A percentile compares a stretch with the other conserved stretches of the same genome.
Evolutionary conservation across 2,797 vertebrate genomes (phyloP).

Genomic region (Gymnothorax reevesii): DNA sequence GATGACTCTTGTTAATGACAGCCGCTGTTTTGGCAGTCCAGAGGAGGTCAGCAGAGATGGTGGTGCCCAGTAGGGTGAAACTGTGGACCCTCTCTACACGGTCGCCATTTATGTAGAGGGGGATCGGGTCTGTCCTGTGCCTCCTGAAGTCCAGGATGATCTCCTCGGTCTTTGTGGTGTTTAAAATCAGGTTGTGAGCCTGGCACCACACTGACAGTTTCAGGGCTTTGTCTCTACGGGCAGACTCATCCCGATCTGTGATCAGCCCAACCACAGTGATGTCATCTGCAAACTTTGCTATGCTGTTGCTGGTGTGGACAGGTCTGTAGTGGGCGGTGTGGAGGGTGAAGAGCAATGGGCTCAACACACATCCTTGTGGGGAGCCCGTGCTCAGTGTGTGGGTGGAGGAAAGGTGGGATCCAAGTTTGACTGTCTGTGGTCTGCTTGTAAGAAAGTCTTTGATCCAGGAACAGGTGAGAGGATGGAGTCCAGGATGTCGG

Average conservation of each 20-base stretch:
- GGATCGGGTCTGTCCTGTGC: too few relatives aligned
- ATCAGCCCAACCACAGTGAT: conserved; percentile 13
- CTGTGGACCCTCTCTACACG: too few relatives aligned
- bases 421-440: background rate
- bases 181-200: too few relatives aligned
- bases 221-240: background rate
- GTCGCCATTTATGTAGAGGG: too few relatives aligned
- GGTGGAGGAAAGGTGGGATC: background rate
- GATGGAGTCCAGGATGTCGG: background rate
- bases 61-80: too few relatives aligned
- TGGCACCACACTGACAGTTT: background rate
- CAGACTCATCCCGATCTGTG: background rate
- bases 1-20: too few relatives aligned
- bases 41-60: too few relatives aligned
- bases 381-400: conserved; percentile 6
- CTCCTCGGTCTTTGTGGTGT: too few relatives aligned
- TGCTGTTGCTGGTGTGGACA: background rate
- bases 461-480: background rate
- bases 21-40: too few relatives aligned
- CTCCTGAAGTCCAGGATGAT: too few relatives aligned
- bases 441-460: background rate
- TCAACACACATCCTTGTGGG: conserved; percentile 1
- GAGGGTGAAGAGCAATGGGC: background rate
- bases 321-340: background rate
- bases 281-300: conserved; percentile 12